Evolutionary conservation across 2,113 vertebrate species (phyloP), one percentile per base, ranked within the genome.

Genomic region (Caracal caracal): DNA sequence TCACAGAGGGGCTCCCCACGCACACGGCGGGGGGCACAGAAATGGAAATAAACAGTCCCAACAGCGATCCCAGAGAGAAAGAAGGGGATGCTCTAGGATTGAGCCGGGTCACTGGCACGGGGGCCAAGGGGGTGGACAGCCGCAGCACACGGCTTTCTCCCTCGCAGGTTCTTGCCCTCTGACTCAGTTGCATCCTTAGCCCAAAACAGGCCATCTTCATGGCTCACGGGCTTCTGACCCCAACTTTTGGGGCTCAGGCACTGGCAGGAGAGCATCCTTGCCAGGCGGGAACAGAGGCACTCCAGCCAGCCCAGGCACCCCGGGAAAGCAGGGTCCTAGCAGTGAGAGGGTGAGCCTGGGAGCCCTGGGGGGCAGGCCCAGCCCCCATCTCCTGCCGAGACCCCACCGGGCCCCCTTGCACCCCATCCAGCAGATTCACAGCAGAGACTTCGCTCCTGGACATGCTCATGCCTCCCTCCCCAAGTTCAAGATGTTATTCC

Each of bases 11-110:
- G 49, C 35, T 20, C 40, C 49, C 33, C 4, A 22, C 15, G 19
- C 2, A 0, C 4, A 2, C 8, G 28, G 13, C 7, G 4, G 28
- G 61, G 53, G 56, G 47, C 71, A n/a, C 5, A 0, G 13, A 9
- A 4, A 11, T 1, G 26, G 56, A 71, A 66, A 33, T 49, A 33
- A 51, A 47, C 37, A 20, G 49, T 10, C 24, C 6, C 6, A 26
- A 20, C 2, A 8, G 37, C 47, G 66, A 26, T 12, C 47, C 47
- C 71, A 68, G 26, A n/a, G 53, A 20, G 30, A 10, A 76, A 47
- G 37, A 5, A n/a, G n/a, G 1, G 30, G 37, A 0, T 4, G 86
- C 26, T 33, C 56, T 33, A 17, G 73, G 26, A 16, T 49, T 35
- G 13, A 19, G 22, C 15, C 0, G 10, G 73, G 56, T 26, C 17